These are phyloP conservation scores for Drosophila nr. perissopoda DNA, from an alignment of 2,888 invertebrate species.

Conservation along the genomic window DNA sequence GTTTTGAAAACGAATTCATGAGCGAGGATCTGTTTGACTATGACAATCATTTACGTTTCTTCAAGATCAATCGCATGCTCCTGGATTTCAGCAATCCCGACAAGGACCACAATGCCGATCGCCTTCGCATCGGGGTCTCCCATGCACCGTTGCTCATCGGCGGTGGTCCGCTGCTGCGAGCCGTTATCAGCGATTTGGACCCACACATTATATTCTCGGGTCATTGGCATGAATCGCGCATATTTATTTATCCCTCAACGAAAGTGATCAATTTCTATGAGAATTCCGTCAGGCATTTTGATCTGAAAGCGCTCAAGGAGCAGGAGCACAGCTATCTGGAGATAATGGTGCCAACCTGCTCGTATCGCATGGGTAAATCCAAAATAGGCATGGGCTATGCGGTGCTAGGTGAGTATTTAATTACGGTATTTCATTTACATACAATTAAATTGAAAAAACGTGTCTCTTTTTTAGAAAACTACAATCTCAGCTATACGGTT, in stretches of 20 bases:
- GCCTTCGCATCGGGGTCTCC: conserved; percentile 88
- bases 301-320: conserved; percentile 79
- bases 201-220: conserved; percentile 90
- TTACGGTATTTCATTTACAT: background rate
- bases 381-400: conserved; percentile 95
- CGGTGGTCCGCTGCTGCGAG: conserved; percentile 85
- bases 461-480: conserved; percentile 72
- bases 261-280: conserved; percentile 83
- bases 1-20: conserved; percentile 91
- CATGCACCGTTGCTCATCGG: conserved; percentile 88
- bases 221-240: conserved; percentile 87
- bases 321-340: conserved; percentile 87
- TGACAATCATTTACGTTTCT: conserved; percentile 88
- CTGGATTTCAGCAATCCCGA: conserved; percentile 87
- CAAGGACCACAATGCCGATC: conserved; percentile 83
- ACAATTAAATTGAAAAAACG: background rate
- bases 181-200: conserved; percentile 87
- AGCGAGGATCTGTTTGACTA: conserved; percentile 88
- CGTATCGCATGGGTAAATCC: conserved; percentile 97
- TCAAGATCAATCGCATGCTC: conserved; percentile 90
- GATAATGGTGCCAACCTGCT: conserved; percentile 96
- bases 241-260: conserved; percentile 83
- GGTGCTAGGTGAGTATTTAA: conserved; percentile 88
- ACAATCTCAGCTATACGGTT: conserved; percentile 82
- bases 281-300: conserved; percentile 77